Evolutionary conservation across 2,797 vertebrate genomes (phyloP), one percentile per base, ranked within the genome.

Genomic region (Chelmon rostratus): DNA sequence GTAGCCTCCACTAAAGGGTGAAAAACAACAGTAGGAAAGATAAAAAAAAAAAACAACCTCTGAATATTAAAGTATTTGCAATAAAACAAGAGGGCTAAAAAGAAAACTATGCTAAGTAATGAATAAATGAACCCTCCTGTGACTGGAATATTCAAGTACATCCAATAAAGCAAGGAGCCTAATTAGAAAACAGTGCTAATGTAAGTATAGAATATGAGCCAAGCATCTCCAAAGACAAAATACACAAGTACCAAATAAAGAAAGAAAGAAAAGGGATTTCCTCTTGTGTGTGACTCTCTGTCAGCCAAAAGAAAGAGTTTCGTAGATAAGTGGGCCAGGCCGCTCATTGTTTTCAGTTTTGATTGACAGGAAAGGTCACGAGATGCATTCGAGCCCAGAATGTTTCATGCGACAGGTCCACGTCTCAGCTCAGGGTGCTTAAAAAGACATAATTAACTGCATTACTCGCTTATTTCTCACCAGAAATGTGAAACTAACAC

Each of bases 241-340:
- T 28, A 52, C 8, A 25, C 2, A 61, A 50, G 23, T 2, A 37
- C 8, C 52, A 46, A 79, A 54, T 11, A 19, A 16, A 69, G 31
- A 47, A 44, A 59, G 68, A 62, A 54, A 67, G 68, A 15, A 57
- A 38, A 69, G 69, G 78, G 75, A 87, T 81, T 82, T 67, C 78
- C 74, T 70, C 59, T 31, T n/a, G 56, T 61, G 47, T 61, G 37
- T 10, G 11, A 67, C 28, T 71, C 68, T 59, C 37, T 56, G 46
- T 40, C 70, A 78, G 72, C 42, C 68, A 76, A 85, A 90, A 90
- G 38, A 75, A 63, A 78, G 67, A 66, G 47, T 78, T 78, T 62
- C 56, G 73, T 38, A 64, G 66, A 56, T 79, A 85, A 88, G 49
- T 61, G 76, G 81, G 80, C 38, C 86, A 72, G n/a, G 37, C 64